Evolutionary conservation across 2,797 vertebrate genomes (phyloP).

Genomic region (Urosaurus nigricauda): DNA sequence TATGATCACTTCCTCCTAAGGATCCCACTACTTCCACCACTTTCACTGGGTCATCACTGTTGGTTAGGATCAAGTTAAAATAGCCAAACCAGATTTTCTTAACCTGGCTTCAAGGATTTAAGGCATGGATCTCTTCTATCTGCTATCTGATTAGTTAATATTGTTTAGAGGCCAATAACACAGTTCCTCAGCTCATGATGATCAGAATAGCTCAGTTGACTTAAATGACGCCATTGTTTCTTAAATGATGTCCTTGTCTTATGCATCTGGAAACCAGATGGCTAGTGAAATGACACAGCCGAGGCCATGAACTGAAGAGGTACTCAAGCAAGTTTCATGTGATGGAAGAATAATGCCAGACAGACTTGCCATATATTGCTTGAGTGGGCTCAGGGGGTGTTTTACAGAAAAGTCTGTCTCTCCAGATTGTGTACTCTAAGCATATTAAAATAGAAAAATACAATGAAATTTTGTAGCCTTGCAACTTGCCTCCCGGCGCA

Average conservation of each 20-base stretch:
- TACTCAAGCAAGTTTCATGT: constrained; percentile 20
- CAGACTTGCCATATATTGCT: background rate
- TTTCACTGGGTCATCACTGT: no score
- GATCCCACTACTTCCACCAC: no score
- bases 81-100: no score
- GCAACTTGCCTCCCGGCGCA: constrained; percentile 10
- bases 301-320: background rate
- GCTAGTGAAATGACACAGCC: background rate
- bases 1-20: no score
- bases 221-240: constrained; percentile 17
- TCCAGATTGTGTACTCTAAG: background rate
- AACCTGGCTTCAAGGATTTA: no score
- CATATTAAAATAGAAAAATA: background rate
- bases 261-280: constrained; percentile 22
- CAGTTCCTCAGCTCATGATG: constrained; percentile 12
- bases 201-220: constrained; percentile 8
- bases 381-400: constrained; percentile 9
- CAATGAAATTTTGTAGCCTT: background rate
- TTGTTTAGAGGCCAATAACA: background rate
- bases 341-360: background rate
- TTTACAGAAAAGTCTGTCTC: background rate
- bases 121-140: constrained; percentile 6
- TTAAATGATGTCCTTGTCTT: background rate
- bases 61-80: no score
- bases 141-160: constrained; percentile 30